Base-by-base conservation (phyloP, 2,888 invertebrate species). In the Erebia palarica region DNA sequence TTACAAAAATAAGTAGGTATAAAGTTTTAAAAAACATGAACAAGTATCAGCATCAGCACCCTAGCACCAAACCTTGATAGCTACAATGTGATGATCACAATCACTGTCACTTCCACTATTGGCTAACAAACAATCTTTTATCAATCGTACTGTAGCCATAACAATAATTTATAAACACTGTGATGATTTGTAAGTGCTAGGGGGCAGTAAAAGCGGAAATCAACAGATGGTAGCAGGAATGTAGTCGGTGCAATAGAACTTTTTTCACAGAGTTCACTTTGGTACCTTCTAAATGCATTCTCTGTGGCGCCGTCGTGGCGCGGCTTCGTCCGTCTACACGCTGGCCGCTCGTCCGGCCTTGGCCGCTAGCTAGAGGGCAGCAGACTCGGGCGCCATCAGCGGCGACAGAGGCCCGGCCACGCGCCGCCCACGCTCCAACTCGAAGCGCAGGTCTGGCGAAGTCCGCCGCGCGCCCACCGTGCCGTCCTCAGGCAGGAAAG, bases 381-480 rank as follows among this genome's bases (percentile, higher is more conserved):
- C 96, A 13, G 96, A 96, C 87, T 96, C 96, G 73, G 95, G 95
- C 86, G 96, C 96, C 94, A 97, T 97, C 80, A 97, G 94, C 74
- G 97, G 97, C 79, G 96, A 96, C 86, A 97, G 92, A 44, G 96
- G 95, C 79, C 96, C 96, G 64, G 96, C 95, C 80, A 96, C 96
- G 81, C 96, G 96, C 82, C 96, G 95, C 71, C 96, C 96, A 79
- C 95, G 95, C 91, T 97, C 97, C 84, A 96, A 94, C 89, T 97
- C 97, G 86, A 97, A 97, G 84, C 96, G 96, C 81, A 97, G 95
- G 86, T 97, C 97, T 80, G 96, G 90, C 72, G 96, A 95, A 79
- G 95, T 69, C 65, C 87, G 84, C 69, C 90, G 84, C 81, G 75
- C 90, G 79, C 92, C 91, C 75, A 81, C 79, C 8, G 86, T 75